Evolutionary conservation across 1,140 invertebrate species (phyloP), one percentile per base, ranked within the genome.

Genomic region (Orchesella cincta): DNA sequence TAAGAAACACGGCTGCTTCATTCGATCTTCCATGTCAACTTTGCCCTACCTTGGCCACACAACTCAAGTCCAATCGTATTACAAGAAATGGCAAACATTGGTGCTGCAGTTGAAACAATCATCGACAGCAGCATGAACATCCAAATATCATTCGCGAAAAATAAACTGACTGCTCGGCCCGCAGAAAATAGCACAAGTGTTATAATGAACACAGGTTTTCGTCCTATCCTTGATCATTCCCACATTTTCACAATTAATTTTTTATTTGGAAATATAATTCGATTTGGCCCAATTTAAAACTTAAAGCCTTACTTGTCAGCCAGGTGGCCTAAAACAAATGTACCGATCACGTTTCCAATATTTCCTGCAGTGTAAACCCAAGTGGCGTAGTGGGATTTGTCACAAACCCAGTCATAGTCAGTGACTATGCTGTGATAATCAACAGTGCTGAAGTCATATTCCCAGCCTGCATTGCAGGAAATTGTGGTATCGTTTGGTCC

Each of bases 191-290:
- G 34, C 14, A 77, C 36, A n/a, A 64, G 34, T 8, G 78, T 74
- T n/a, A 80, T 12, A 39, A 82, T 80, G 35, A 82, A 82, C 20
- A 82, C 78, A 23, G 78, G 77, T 39, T 80, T 82, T 26, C 81
- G 33, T 36, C 81, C 81, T 35, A 74, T 57, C 73, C 81, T n/a
- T n/a, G n/a, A n/a, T n/a, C n/a, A n/a, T n/a, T n/a, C n/a, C n/a
- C n/a, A n/a, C n/a, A n/a, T n/a, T 57, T 57, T 57, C 14, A 57
- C 26, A n/a, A 57, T 23, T 14, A 57, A n/a, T n/a, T n/a, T n/a
- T n/a, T n/a, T n/a, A n/a, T n/a, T n/a, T n/a, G n/a, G n/a, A n/a
- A n/a, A n/a, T n/a, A n/a, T n/a, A n/a, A n/a, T n/a, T n/a, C n/a
- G n/a, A n/a, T n/a, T n/a, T n/a, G n/a, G n/a, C n/a, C n/a, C n/a